These are phyloP conservation scores for Patella depressa DNA, from an alignment of 2,888 invertebrate species.

Conservation along the genomic window DNA sequence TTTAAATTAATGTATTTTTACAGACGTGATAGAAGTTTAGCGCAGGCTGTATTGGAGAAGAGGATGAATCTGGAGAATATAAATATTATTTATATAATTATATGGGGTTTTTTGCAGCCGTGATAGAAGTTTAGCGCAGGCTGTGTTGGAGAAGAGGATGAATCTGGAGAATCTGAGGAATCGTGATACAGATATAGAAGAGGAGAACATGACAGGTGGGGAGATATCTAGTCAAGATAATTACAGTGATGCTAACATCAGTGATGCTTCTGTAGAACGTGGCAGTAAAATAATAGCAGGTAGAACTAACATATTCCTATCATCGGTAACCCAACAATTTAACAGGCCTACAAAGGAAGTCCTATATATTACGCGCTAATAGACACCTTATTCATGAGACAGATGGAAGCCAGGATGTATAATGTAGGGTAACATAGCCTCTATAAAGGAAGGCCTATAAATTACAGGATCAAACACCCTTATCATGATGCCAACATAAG, in stretches of 20 bases:
- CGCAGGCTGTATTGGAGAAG: constrained; percentile 58
- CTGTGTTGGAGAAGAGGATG: constrained; percentile 62
- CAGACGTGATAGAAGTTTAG: constrained; percentile 46
- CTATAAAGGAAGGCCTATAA: too few species aligned
- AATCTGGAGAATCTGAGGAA: constrained; percentile 65
- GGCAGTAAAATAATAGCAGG: constrained; percentile 11
- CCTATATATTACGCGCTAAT: too few species aligned
- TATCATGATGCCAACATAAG: too few species aligned
- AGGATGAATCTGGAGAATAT: constrained; percentile 65
- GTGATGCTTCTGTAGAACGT: constrained; percentile 50
- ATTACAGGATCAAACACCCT: too few species aligned
- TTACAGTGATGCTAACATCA: constrained; percentile 56
- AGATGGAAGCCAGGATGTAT: too few species aligned
- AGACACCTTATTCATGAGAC: too few species aligned
- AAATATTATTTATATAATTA: not conserved
- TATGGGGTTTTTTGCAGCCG: constrained; percentile 33
- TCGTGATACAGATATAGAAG: constrained; percentile 54
- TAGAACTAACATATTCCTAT: not conserved
- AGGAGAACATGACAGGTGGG: constrained; percentile 54
- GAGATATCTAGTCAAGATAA: constrained; percentile 45
- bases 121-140: constrained; percentile 47
- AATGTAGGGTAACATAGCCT: too few species aligned
- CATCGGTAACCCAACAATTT: too few species aligned
- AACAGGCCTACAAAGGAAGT: too few species aligned
- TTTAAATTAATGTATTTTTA: constrained; percentile 7